Conservation (phyloP, 2,797 vertebrate species). For the Ceryle rudis region DNA sequence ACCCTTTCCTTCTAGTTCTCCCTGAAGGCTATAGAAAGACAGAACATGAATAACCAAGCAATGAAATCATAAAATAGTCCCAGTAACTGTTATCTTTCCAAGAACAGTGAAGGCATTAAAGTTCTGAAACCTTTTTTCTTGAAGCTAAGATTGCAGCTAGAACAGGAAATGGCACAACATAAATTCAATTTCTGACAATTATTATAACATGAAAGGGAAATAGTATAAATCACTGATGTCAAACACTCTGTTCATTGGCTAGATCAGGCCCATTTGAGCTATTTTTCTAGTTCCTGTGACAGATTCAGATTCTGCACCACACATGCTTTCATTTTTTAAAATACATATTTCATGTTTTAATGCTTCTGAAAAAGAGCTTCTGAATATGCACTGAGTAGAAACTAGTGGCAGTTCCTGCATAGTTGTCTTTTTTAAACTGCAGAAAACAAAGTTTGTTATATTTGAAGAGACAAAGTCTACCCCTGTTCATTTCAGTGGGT, state of each 20-base stretch:
- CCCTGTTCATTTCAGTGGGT: not conserved
- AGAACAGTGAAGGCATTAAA: conserved; percentile 69
- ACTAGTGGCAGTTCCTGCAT: not conserved
- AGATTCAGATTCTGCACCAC: conserved; percentile 45
- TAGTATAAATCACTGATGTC: conserved; percentile 69
- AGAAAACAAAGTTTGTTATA: not conserved
- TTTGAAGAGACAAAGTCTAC: not conserved
- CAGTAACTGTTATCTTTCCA: conserved; percentile 65
- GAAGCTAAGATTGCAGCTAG: conserved; percentile 61
- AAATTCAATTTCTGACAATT: conserved; percentile 72
- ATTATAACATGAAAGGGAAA: conserved; percentile 76
- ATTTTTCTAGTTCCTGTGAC: conserved; percentile 57
- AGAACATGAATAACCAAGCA: conserved; percentile 53
- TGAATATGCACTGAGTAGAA: conserved; percentile 11
- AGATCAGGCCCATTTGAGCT: conserved; percentile 54
- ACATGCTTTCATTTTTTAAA: conserved; percentile 57
- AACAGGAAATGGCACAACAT: conserved; percentile 75
- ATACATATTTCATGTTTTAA: conserved; percentile 14
- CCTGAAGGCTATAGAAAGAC: conserved; percentile 63
- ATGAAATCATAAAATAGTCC: conserved; percentile 71
- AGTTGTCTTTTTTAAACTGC: not conserved
- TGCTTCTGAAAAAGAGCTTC: conserved; percentile 58
- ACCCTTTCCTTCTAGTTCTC: conserved; percentile 30
- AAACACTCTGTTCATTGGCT: conserved; percentile 55
- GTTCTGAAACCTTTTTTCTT: conserved; percentile 65